Evolutionary conservation across 2,113 vertebrate genomes (phyloP).

Genomic region (Notothenia coriiceps): DNA sequence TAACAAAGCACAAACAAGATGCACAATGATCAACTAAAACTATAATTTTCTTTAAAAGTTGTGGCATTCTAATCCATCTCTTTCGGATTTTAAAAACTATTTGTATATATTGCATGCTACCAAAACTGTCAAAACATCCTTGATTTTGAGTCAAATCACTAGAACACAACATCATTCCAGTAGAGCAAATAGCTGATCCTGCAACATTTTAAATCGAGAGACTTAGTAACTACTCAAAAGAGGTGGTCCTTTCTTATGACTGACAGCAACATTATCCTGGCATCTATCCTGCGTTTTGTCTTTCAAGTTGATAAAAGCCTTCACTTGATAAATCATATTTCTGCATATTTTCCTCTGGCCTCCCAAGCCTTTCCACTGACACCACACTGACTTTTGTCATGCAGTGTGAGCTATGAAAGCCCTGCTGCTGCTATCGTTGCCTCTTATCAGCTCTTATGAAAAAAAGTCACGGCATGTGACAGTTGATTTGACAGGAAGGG

Average conservation of each 20-base stretch:
- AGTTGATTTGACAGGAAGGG: conserved; percentile 75
- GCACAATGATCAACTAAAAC: neutral
- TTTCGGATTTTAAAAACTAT: neutral
- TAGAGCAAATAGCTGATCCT: conserved; percentile 10
- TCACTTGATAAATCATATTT: conserved; percentile 55
- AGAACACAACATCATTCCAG: neutral
- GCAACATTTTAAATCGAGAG: conserved; percentile 8
- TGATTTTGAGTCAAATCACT: neutral
- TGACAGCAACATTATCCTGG: conserved; percentile 10
- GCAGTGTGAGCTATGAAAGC: conserved; percentile 65
- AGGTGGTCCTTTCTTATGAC: conserved; percentile 17
- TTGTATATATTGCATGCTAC: neutral
- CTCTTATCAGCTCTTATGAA: conserved; percentile 72
- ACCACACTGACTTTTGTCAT: conserved; percentile 55
- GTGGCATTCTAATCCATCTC: neutral
- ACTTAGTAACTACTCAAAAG: neutral
- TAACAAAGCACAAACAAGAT: neutral
- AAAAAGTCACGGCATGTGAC: conserved; percentile 64
- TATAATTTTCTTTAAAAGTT: neutral
- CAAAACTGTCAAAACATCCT: neutral
- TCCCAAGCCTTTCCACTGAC: conserved; percentile 44
- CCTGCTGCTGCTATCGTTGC: conserved; percentile 52
- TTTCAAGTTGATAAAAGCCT: conserved; percentile 40
- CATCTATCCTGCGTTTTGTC: conserved; percentile 34
- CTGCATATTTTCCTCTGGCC: conserved; percentile 54